Base-by-base conservation (phyloP, 2,797 vertebrate species). In the Euthynnus affinis region DNA sequence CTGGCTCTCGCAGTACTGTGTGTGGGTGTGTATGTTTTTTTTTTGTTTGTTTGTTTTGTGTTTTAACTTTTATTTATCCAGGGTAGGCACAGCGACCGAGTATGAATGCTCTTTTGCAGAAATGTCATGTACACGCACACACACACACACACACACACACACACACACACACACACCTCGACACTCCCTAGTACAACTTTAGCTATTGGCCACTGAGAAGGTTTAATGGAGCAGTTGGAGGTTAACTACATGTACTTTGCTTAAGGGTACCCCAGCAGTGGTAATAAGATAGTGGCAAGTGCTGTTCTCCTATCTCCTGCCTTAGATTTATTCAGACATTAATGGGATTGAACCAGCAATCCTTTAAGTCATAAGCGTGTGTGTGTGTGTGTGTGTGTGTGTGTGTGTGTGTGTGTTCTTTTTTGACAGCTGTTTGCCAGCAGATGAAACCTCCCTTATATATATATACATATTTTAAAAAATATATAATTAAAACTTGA, bases 401-500 rank as follows among this genome's bases (percentile, higher is more conserved):
- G 44, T 72, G 40, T 27, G 34, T 62, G n/a, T 22, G 42, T 25
- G 10, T 65, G 25, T 20, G 17, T 29, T 4, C 22, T 40, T 52
- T 52, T 49, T 56, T n/a, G 2, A 23, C 34, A 46, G 60, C 32
- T 62, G 8, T 55, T 34, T 61, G 12, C 29, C 17, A 48, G 17
- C 22, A 18, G n/a, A 62, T 53, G 2, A 53, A 70, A 49, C 37
- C 27, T 18, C 6, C 5, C 17, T 29, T 49, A 34, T 56, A 49
- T 59, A 10, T 5, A 13, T 32, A n/a, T n/a, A n/a, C n/a, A n/a
- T n/a, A n/a, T n/a, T n/a, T n/a, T n/a, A 60, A 71, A 75, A 80
- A 27, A n/a, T 32, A 68, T 46, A 49, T 42, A 62, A 65, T 52
- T 64, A 14, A 37, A 73, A 71, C 13, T 22, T 46, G 42, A 78